These are phyloP conservation scores for Hydropsyche tenuis DNA, from an alignment of 1,140 invertebrate genomes.

Conservation along the genomic window DNA sequence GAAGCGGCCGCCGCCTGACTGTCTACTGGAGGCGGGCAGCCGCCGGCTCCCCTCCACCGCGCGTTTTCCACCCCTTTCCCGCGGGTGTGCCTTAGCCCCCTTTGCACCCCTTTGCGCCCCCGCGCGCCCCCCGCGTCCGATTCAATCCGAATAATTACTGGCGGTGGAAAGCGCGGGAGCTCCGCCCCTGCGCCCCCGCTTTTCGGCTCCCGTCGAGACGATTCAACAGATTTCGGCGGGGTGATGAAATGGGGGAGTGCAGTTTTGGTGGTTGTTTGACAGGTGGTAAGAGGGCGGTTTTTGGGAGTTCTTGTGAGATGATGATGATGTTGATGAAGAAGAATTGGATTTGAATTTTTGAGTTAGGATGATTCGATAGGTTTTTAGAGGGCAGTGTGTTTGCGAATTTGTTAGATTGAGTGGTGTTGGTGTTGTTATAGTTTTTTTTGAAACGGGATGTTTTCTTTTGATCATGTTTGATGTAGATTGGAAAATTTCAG, in stretches of 20 bases:
- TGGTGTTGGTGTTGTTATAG: too few species aligned
- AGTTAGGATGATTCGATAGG: too few species aligned
- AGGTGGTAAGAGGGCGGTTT: too few species aligned
- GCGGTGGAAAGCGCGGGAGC: not conserved
- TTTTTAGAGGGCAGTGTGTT: too few species aligned
- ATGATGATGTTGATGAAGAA: too few species aligned
- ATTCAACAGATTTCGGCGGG: not conserved
- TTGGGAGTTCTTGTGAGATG: too few species aligned
- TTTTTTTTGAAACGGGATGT: too few species aligned
- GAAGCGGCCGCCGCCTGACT: conserved; percentile 44
- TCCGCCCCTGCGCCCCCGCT: not conserved
- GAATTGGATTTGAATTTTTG: too few species aligned
- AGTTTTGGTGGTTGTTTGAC: too few species aligned
- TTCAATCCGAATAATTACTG: conserved; percentile 29
- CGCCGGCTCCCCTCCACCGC: conserved; percentile 17
- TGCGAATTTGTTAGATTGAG: too few species aligned
- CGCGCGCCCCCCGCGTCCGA: conserved; percentile 11
- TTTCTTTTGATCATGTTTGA: too few species aligned
- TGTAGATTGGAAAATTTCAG: too few species aligned
- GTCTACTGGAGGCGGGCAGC: conserved; percentile 46
- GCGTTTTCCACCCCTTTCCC: not conserved
- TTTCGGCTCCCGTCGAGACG: not conserved
- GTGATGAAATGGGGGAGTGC: not conserved
- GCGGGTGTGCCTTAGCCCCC: conserved; percentile 4
- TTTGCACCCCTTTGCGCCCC: conserved; percentile 4